Evolutionary conservation across 2,888 invertebrate species (phyloP).

Genomic region (Unio pictorum): DNA sequence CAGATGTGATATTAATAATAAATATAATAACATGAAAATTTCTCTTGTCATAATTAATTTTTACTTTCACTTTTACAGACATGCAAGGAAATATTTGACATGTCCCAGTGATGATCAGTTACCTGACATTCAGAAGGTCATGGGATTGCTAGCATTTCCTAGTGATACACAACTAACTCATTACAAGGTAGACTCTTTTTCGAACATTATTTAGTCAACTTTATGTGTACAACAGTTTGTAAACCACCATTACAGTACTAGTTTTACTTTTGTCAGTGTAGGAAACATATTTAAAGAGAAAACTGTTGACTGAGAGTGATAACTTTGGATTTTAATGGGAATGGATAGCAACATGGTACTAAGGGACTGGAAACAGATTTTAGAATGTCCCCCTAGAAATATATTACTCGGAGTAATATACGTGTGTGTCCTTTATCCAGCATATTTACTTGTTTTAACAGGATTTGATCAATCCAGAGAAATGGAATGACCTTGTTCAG

Average conservation of each 20-base stretch:
- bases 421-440: too few relatives aligned
- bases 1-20: not conserved
- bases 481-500: slow-evolving; percentile 88
- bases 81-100: slow-evolving; percentile 94
- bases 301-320: too few relatives aligned
- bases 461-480: slow-evolving; percentile 77
- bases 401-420: too few relatives aligned
- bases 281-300: too few relatives aligned
- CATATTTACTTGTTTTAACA: slow-evolving; percentile 30
- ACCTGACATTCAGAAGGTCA: slow-evolving; percentile 90
- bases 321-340: too few relatives aligned
- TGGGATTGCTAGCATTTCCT: slow-evolving; percentile 94
- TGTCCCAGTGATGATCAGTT: slow-evolving; percentile 85
- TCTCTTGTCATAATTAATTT: not conserved
- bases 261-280: too few relatives aligned
- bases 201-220: not conserved
- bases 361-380: too few relatives aligned
- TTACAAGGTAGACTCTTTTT: slow-evolving; percentile 57
- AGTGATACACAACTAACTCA: slow-evolving; percentile 51
- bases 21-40: too few relatives aligned
- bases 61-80: slow-evolving; percentile 73
- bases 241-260: too few relatives aligned
- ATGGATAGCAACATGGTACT: too few relatives aligned
- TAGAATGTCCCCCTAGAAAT: too few relatives aligned
- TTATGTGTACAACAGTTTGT: too few relatives aligned